Evolutionary conservation across 2,888 invertebrate species (phyloP), one percentile per base, ranked within the genome.

Genomic region (Himalopsyche tibetana): DNA sequence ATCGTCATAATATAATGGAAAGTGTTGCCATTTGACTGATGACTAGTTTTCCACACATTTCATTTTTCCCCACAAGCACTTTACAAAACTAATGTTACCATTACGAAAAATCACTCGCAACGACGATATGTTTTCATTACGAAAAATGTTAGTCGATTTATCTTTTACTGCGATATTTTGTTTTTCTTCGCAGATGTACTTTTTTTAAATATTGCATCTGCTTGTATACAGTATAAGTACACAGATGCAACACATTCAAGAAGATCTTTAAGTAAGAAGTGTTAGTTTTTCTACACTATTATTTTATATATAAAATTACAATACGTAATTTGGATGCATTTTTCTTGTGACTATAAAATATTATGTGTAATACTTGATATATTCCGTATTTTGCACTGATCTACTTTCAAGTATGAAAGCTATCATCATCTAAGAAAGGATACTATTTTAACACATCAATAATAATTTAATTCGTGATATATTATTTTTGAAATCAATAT

Each of bases 111-210:
- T 12, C 63, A 28, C 63, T 40, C 80, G 5, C 38, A 12, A 38
- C 80, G 80, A 80, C 80, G 40, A 80, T 80, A 80, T 80, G 80
- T 80, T 80, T 80, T 80, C 80, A 11, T 15, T 38, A 11, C 80
- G 80, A 80, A 80, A 80, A 80, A 17, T 80, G 40, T 63, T 80
- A 80, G 40, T n/a, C 80, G 40, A 40, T 80, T 80, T n/a, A 42
- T 17, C 15, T 42, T 80, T 42, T 17, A 38, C 80, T 80, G 80
- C 80, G 40, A 42, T 63, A 19, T 19, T 63, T 63, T 19, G 19
- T 11, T 63, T 17, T 56, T 56, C 17, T 55, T 17, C 74, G 28
- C 28, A n/a, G 19, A 6, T 9, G 79, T 69, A 36, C 12, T 15
- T 8, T 69, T 45, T 45, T 45, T 45, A 11, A n/a, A 45, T 45